Evolutionary conservation across 2,888 invertebrate genomes (phyloP), one percentile per base, ranked within the genome.

Genomic region (Entomobrya proxima): DNA sequence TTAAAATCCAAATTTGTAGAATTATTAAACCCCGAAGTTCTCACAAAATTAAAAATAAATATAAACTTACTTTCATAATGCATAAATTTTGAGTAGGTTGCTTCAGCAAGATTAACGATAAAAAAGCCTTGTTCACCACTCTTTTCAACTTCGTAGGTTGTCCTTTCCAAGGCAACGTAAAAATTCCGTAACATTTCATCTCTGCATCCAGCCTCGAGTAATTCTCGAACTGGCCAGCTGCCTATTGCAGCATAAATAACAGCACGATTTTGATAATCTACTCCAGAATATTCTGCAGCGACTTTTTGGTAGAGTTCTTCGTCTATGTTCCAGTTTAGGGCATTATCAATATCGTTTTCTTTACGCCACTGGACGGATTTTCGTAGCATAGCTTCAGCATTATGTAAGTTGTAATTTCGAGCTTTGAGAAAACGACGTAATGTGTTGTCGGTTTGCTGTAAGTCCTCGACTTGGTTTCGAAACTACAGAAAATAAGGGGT

Each of bases 181-280:
- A 82, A 75, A 37, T 82, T 85, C 55, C 52, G 30, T 21, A 88
- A 47, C 67, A 82, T 86, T n/a, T 86, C 81, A 4, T 85, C 85
- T n/a, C 55, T 69, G 24, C 85, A 37, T 11, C 86, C 85, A n/a
- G 74, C 58, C 15, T 72, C 85, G 21, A 88, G 47, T 76, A 85
- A 82, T 2, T 82, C 82, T 64, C 86, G 47, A 0, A 85, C 58
- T 7, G 72, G 44, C 88, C 88, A 88, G 1, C 30, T 32, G 30
- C 88, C 88, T 9, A 86, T 85, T 0, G 88, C 86, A 4, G 85
- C 35, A 32, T 85, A 88, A 44, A 86, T 74, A 3, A 88, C 83
- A 81, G 88, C 85, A 13, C 88, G 74, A 18, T 88, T 87, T 27
- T 88, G 88, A n/a, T 81, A 86, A 35, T 89, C 89, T 7, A 72